These are phyloP conservation scores for Labeo rohita DNA, from an alignment of 2,113 vertebrate species.

Conservation along the genomic window DNA sequence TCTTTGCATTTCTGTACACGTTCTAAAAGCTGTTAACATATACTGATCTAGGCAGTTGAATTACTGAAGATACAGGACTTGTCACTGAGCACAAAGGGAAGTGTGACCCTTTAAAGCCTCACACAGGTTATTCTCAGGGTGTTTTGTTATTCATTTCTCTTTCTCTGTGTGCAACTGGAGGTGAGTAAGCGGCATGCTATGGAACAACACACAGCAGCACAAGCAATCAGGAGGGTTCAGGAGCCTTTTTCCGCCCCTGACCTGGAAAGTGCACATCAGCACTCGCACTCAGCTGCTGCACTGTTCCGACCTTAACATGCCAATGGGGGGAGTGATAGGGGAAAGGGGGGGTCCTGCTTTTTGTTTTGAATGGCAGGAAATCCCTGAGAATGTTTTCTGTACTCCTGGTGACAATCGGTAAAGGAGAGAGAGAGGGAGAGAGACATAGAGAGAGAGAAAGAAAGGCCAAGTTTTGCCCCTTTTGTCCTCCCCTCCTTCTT, in stretches of 20 bases:
- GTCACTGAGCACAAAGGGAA: slow-evolving; percentile 33
- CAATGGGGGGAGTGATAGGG: slow-evolving; percentile 8
- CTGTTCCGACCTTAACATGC: slow-evolving; percentile 34
- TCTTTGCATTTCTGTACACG: neutral
- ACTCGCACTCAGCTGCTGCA: slow-evolving; percentile 12
- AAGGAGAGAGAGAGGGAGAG: neutral
- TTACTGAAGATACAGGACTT: slow-evolving; percentile 16
- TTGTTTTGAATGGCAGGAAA: slow-evolving; percentile 78
- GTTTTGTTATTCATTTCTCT: slow-evolving; percentile 40
- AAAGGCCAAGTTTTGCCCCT: slow-evolving; percentile 23
- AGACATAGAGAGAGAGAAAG: slow-evolving; percentile 1
- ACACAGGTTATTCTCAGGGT: slow-evolving; percentile 49
- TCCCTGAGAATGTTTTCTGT: slow-evolving; percentile 77
- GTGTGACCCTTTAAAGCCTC: slow-evolving; percentile 45
- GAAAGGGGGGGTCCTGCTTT: slow-evolving; percentile 58
- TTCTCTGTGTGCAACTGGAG: slow-evolving; percentile 3
- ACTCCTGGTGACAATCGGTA: slow-evolving; percentile 56
- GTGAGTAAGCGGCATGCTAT: slow-evolving; percentile 31
- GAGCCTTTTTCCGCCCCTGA: slow-evolving; percentile 45
- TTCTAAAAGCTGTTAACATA: neutral
- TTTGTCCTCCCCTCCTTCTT: slow-evolving; percentile 54
- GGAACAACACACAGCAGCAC: slow-evolving; percentile 44
- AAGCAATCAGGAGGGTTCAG: slow-evolving; percentile 54
- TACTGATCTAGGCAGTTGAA: neutral
- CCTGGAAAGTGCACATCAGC: slow-evolving; percentile 41